These are phyloP conservation scores for Lasiurus cinereus DNA, from an alignment of 2,113 vertebrate genomes.

Conservation along the genomic window DNA sequence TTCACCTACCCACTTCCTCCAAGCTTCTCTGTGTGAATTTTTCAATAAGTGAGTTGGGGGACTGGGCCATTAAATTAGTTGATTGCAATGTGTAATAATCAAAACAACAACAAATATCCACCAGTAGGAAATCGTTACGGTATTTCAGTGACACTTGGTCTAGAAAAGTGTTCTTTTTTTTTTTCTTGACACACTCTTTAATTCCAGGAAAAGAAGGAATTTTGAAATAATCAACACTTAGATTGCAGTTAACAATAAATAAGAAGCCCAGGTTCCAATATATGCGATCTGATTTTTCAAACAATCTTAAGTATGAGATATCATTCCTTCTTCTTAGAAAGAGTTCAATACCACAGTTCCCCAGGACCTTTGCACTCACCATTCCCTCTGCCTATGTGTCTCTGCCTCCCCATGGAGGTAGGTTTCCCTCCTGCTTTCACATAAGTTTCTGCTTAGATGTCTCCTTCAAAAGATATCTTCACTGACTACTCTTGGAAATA, in stretches of 20 bases:
- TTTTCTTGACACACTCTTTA: not conserved
- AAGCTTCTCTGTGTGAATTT: not conserved
- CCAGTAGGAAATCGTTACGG: not conserved
- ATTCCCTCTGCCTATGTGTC: not conserved
- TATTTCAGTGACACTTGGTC: not conserved
- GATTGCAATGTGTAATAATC: not conserved
- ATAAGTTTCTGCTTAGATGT: not conserved
- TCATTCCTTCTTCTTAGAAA: not conserved
- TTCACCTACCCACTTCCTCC: not conserved
- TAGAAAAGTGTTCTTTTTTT: not conserved
- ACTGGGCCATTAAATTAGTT: not conserved
- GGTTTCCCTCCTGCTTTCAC: not conserved
- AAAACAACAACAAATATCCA: not conserved
- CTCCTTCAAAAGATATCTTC: not conserved
- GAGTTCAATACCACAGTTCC: not conserved
- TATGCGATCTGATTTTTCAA: not conserved
- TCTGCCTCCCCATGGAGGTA: not conserved
- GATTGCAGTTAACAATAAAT: not conserved
- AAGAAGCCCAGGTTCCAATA: not conserved
- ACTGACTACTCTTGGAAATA: not conserved
- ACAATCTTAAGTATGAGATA: not conserved
- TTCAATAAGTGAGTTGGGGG: not conserved
- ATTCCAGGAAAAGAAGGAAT: not conserved
- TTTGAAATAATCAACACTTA: not conserved
- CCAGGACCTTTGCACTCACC: not conserved